Evolutionary conservation across 2,797 vertebrate species (phyloP).

Genomic region (Sphaeramia orbicularis): DNA sequence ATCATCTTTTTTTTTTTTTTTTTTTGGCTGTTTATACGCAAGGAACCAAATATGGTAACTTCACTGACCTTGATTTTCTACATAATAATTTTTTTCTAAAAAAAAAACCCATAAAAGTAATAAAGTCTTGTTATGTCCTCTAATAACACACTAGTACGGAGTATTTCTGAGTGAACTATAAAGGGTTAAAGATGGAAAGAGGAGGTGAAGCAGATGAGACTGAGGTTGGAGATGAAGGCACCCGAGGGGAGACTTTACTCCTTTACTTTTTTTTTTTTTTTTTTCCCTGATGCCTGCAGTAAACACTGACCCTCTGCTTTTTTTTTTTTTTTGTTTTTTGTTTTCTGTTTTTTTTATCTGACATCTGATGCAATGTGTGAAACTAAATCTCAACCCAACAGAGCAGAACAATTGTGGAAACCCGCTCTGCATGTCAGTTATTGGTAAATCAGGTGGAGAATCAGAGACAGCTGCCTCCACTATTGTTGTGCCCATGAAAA

Average conservation of each 20-base stretch:
- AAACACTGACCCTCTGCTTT: slow-evolving; percentile 67
- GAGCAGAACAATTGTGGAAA: slow-evolving; percentile 62
- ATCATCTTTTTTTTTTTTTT: too few species aligned
- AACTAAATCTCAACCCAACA: slow-evolving; percentile 58
- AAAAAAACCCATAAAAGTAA: too few species aligned
- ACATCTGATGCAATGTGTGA: slow-evolving; percentile 65
- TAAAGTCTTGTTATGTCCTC: too few species aligned
- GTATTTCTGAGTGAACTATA: too few species aligned
- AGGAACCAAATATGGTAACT: too few species aligned
- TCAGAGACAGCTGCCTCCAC: slow-evolving; percentile 61
- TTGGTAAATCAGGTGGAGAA: slow-evolving; percentile 69
- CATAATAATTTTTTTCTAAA: too few species aligned
- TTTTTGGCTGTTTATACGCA: too few species aligned
- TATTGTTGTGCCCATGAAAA: slow-evolving; percentile 43
- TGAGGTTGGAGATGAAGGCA: slow-evolving; percentile 20
- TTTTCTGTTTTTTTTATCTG: too few species aligned
- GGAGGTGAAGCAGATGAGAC: slow-evolving; percentile 24
- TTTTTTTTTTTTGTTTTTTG: slow-evolving; percentile 65
- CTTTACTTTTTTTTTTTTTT: slow-evolving; percentile 23
- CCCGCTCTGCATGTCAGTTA: slow-evolving; percentile 62
- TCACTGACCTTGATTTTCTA: too few species aligned
- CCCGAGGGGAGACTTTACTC: slow-evolving; percentile 37
- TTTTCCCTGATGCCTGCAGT: slow-evolving; percentile 46
- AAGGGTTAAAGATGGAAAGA: too few species aligned
- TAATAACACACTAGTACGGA: too few species aligned